These are phyloP conservation scores for Phalacrocorax brasilianus DNA, from an alignment of 2,113 vertebrate genomes.

Conservation along the genomic window DNA sequence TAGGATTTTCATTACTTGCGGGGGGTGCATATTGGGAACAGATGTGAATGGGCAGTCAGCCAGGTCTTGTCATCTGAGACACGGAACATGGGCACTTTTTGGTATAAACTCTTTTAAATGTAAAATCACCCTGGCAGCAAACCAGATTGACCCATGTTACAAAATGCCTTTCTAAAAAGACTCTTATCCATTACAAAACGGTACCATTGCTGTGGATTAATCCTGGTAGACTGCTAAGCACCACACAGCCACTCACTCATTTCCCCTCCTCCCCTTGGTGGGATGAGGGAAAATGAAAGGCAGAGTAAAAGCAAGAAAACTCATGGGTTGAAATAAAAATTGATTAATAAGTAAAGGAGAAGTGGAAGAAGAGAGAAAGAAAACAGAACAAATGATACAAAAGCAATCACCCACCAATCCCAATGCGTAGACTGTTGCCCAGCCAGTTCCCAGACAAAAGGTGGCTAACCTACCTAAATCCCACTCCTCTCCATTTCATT, in stretches of 20 bases:
- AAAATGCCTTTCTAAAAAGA: neutral
- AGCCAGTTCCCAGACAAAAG: neutral
- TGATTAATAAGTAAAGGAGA: neutral
- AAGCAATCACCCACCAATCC: neutral
- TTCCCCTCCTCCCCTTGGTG: neutral
- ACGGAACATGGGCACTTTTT: neutral
- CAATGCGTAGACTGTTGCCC: neutral
- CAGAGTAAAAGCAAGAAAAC: neutral
- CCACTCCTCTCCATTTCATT: neutral
- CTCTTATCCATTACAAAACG: neutral
- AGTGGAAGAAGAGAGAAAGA: neutral
- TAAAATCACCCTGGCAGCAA: neutral
- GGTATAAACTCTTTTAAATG: slow-evolving; percentile 9
- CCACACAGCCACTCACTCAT: neutral
- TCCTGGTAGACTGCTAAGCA: neutral
- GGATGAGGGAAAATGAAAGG: neutral
- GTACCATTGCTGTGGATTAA: neutral
- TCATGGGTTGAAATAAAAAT: neutral
- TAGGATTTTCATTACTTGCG: slow-evolving; percentile 27
- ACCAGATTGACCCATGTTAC: neutral
- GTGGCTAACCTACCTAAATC: neutral
- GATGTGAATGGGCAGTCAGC: slow-evolving; percentile 24
- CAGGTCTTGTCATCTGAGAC: neutral
- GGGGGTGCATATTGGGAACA: neutral
- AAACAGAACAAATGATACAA: neutral